A percentile compares a stretch with the other conserved stretches of the same genome.
Evolutionary conservation across 2,113 vertebrate species (phyloP).

Genomic region (Tragelaphus scriptus): DNA sequence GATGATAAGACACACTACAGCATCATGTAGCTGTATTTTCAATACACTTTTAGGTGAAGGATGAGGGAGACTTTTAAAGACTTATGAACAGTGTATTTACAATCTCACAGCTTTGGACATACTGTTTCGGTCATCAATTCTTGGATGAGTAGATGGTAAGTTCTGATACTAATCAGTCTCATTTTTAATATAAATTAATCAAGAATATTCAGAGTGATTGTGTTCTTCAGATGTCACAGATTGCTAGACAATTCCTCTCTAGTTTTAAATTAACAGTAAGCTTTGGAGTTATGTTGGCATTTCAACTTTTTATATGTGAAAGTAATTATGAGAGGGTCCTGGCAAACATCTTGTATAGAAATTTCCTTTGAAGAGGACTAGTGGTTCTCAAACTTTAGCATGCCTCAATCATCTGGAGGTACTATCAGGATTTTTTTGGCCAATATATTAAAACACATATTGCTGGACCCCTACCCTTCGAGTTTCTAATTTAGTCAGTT

Average conservation of each 20-base stretch:
- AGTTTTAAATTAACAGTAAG: background rate
- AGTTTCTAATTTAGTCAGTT: background rate
- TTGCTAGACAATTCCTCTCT: background rate
- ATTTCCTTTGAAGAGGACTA: background rate
- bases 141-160: background rate
- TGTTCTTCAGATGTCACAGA: background rate
- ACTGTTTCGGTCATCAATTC: background rate
- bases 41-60: background rate
- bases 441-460: background rate
- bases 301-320: background rate
- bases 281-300: background rate
- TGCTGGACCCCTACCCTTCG: background rate
- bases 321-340: background rate
- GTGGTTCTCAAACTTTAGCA: background rate
- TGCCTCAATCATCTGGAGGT: background rate
- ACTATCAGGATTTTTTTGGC: background rate
- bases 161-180: background rate
- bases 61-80: background rate
- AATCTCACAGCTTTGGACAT: background rate
- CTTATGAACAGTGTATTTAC: background rate
- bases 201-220: background rate
- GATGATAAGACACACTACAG: background rate
- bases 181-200: constrained; percentile 14
- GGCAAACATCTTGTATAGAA: background rate
- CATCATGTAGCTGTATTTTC: background rate